These are phyloP conservation scores for Calliscelio sp. DNA, from an alignment of 2,888 invertebrate species.

Conservation along the genomic window DNA sequence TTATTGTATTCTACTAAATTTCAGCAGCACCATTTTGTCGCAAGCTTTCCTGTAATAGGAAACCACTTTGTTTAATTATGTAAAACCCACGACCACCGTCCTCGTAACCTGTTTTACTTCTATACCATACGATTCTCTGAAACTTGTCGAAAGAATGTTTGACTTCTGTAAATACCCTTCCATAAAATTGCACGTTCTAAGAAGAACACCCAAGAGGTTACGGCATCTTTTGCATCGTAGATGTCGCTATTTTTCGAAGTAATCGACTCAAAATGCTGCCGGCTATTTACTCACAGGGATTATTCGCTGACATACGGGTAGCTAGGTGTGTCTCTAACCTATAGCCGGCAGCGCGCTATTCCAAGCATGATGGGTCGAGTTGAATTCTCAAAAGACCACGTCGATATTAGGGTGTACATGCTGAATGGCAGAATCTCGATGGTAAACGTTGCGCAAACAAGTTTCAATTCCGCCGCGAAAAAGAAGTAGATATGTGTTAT, in stretches of 20 bases:
- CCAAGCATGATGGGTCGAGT: conserved; percentile 32
- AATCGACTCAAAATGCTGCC: conserved; percentile 76
- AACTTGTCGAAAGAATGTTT: conserved; percentile 37
- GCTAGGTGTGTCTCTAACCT: conserved; percentile 74
- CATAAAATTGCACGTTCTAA: neutral
- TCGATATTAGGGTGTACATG: conserved; percentile 66
- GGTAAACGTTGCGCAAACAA: conserved; percentile 32
- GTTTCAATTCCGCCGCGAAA: conserved; percentile 9
- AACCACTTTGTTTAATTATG: too few relatives aligned
- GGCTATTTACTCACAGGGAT: conserved; percentile 77
- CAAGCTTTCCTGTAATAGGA: too few relatives aligned
- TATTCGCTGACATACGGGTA: conserved; percentile 73
- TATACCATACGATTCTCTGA: neutral
- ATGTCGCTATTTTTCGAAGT: conserved; percentile 75
- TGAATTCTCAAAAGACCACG: conserved; percentile 65
- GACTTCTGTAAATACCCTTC: conserved; percentile 21
- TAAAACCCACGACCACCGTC: neutral
- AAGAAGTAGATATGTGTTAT: too few relatives aligned
- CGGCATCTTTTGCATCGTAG: conserved; percentile 72
- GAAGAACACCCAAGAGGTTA: conserved; percentile 10
- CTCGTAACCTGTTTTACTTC: conserved; percentile 35
- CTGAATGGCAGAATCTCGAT: conserved; percentile 68
- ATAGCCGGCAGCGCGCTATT: conserved; percentile 75
- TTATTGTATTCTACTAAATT: too few relatives aligned
- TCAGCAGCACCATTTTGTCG: too few relatives aligned